Percentiles rank a stretch among this genome's conserved stretches.
Evolutionary conservation across 2,888 invertebrate genomes (phyloP).

Genomic region (Trichopria drosophilae): DNA sequence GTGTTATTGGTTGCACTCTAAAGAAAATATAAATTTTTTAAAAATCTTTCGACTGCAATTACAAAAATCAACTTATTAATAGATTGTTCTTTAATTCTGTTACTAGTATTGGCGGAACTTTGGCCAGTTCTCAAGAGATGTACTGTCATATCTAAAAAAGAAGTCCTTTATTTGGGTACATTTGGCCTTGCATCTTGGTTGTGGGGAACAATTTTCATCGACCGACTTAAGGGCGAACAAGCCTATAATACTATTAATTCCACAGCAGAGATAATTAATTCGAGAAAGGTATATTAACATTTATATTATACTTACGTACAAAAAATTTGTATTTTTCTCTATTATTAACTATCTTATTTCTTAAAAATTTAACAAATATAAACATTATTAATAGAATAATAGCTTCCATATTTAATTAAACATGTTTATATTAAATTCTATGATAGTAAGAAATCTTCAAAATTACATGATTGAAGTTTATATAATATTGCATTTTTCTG

Average conservation of each 20-base stretch:
- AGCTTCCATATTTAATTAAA: background rate
- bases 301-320: slow-evolving; percentile 4
- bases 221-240: slow-evolving; percentile 72
- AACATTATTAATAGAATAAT: slow-evolving; percentile 3
- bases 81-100: no score
- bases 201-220: slow-evolving; percentile 87
- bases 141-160: slow-evolving; percentile 82
- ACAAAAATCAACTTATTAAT: no score
- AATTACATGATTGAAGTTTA: no score
- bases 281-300: slow-evolving; percentile 62
- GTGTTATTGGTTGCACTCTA: no score
- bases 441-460: no score
- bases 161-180: slow-evolving; percentile 78
- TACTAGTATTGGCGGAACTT: slow-evolving; percentile 72
- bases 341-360: slow-evolving; percentile 9
- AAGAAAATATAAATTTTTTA: no score
- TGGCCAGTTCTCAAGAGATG: slow-evolving; percentile 82
- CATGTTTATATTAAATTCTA: no score
- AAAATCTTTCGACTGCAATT: no score
- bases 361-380: background rate
- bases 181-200: slow-evolving; percentile 85
- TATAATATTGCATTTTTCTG: no score
- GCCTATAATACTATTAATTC: slow-evolving; percentile 75
- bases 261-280: slow-evolving; percentile 69
- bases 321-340: background rate